Evolutionary conservation across 23 tunicate genomes (phyloP).

Genomic region (Trididemnum nubilum): DNA sequence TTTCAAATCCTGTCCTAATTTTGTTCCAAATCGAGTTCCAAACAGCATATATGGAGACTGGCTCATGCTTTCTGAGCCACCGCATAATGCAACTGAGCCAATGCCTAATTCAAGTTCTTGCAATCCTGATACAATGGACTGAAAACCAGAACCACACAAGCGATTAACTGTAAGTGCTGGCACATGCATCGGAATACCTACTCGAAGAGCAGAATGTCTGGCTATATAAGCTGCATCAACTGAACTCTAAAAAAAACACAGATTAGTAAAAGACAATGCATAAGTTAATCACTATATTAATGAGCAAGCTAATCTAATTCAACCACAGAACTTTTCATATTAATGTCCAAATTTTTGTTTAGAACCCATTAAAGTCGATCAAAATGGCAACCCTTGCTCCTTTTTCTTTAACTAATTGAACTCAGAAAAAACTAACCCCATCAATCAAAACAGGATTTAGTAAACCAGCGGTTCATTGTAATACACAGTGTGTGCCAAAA

Average conservation of each 20-base stretch:
- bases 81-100: conserved; percentile 82
- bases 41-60: conserved; percentile 89
- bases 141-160: conserved; percentile 98
- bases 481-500: too few species aligned
- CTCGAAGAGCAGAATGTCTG: conserved; percentile 85
- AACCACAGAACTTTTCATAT: too few species aligned
- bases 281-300: too few species aligned
- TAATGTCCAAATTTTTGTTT: too few species aligned
- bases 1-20: conserved; percentile 89
- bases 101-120: conserved; percentile 95
- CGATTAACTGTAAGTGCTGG: conserved; percentile 96
- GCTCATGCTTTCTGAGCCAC: conserved; percentile 97
- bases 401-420: too few species aligned
- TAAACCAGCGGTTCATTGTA: too few species aligned
- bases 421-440: too few species aligned
- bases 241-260: conserved; percentile 56
- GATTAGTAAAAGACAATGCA: not conserved
- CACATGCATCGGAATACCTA: conserved; percentile 63
- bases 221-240: conserved; percentile 98
- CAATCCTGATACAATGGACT: conserved; percentile 77
- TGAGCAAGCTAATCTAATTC: too few species aligned
- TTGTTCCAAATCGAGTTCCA: conserved; percentile 89
- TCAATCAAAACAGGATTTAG: too few species aligned
- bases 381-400: too few species aligned
- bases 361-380: too few species aligned